A percentile compares a stretch with the other conserved stretches of the same genome.
Evolutionary conservation across 2,888 invertebrate genomes (phyloP).

Genomic region (Timema podura): DNA sequence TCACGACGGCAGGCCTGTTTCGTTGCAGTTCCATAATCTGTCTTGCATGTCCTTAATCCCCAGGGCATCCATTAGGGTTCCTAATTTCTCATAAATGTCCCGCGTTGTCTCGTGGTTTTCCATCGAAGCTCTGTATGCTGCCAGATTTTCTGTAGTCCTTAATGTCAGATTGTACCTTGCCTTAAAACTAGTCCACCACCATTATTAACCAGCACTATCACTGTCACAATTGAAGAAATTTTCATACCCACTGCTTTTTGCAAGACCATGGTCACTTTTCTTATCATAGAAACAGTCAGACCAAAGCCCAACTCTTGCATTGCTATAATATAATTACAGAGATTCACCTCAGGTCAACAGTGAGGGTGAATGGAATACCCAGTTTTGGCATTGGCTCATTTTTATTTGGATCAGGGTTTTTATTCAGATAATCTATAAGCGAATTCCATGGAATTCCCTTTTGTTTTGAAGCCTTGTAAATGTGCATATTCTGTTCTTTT

Average conservation of each 20-base stretch:
- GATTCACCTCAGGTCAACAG: background rate
- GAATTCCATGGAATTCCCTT: conserved; percentile 10
- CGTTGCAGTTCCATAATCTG: conserved; percentile 7
- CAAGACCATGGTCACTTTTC: conserved; percentile 15
- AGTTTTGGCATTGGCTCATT: conserved; percentile 5
- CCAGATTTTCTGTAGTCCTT: background rate
- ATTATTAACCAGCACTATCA: too few relatives aligned
- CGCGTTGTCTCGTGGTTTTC: background rate
- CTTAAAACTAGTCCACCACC: too few relatives aligned
- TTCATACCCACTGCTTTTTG: background rate
- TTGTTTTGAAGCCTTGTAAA: conserved; percentile 1
- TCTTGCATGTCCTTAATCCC: background rate
- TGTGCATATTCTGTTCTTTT: background rate
- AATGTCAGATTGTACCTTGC: background rate
- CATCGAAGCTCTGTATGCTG: background rate
- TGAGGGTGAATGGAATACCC: background rate
- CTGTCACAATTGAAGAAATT: too few relatives aligned
- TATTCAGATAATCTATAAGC: conserved; percentile 8
- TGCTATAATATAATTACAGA: conserved; percentile 12
- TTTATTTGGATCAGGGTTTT: background rate
- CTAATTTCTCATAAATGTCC: background rate
- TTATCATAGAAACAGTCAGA: conserved; percentile 11
- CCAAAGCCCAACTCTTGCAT: conserved; percentile 17
- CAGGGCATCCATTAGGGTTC: background rate
- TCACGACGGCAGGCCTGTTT: background rate